These are phyloP conservation scores for Boloria euphrosyne DNA, from an alignment of 2,888 invertebrate species.

Conservation along the genomic window DNA sequence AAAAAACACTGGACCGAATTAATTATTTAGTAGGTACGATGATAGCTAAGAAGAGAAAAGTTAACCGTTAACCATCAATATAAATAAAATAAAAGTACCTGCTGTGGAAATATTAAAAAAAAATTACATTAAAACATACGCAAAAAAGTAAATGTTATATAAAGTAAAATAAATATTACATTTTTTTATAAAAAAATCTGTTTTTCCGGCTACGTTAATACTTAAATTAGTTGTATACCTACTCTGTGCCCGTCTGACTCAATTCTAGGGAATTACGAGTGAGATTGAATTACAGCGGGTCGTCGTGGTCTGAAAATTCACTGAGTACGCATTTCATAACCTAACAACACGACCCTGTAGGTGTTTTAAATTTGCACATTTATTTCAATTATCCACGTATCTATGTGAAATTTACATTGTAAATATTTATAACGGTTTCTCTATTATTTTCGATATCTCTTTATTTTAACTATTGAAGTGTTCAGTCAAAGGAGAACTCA, in stretches of 20 bases:
- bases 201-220: too few species aligned
- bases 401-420: neutral
- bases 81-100: neutral
- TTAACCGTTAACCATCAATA: too few species aligned
- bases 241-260: constrained; percentile 38
- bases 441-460: too few species aligned
- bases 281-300: constrained; percentile 43
- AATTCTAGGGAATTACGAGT: constrained; percentile 43
- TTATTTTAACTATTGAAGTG: too few species aligned
- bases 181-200: too few species aligned
- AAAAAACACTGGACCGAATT: too few species aligned
- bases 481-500: too few species aligned
- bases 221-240: constrained; percentile 8
- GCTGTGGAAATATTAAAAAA: neutral
- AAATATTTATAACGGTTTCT: too few species aligned
- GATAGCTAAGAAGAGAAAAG: too few species aligned
- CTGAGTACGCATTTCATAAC: constrained; percentile 32
- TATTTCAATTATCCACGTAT: constrained; percentile 21
- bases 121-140: neutral
- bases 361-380: constrained; percentile 20
- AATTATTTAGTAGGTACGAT: too few species aligned
- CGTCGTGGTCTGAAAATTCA: constrained; percentile 42
- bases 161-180: too few species aligned
- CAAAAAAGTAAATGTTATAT: neutral
- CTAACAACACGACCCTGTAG: constrained; percentile 10